phyloP scores from a whole-genome alignment of 2,113 vertebrate genomes.

The Panthera tigris region DNA sequence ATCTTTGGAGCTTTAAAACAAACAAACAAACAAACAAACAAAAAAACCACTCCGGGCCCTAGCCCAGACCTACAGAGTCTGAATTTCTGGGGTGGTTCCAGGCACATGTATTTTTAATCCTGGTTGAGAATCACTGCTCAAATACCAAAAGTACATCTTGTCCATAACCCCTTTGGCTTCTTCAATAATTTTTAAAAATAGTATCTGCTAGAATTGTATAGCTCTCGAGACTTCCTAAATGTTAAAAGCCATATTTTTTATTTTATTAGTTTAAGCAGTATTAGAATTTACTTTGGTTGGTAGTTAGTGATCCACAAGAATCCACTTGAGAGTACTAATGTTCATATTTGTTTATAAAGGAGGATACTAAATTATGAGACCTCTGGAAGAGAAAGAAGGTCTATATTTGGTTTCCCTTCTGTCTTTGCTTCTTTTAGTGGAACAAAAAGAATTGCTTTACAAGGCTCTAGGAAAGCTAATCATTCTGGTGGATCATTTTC shows the following conservation, averaged over 20 bases:
- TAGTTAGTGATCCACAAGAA: background rate
- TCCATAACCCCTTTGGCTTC: background rate
- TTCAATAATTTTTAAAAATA: background rate
- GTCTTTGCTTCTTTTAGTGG: background rate
- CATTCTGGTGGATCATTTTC: background rate
- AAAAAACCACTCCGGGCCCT: background rate
- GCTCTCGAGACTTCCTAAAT: slow-evolving; percentile 12
- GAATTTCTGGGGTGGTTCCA: background rate
- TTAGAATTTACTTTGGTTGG: slow-evolving; percentile 37
- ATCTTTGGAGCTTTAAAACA: background rate
- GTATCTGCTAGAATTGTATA: background rate
- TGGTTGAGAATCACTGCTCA: background rate
- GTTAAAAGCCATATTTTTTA: slow-evolving; percentile 26
- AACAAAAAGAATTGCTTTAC: background rate
- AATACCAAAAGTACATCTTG: background rate
- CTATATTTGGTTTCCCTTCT: background rate
- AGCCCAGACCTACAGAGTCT: background rate
- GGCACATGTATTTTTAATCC: background rate
- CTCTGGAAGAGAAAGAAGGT: background rate
- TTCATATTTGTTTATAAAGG: background rate
- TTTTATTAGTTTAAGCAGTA: slow-evolving; percentile 1
- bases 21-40: background rate
- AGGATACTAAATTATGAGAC: background rate
- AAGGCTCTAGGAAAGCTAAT: background rate
- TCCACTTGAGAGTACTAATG: background rate